phyloP scores from a whole-genome alignment of 2,113 vertebrate genomes.

The Brienomyrus brachyistius region DNA sequence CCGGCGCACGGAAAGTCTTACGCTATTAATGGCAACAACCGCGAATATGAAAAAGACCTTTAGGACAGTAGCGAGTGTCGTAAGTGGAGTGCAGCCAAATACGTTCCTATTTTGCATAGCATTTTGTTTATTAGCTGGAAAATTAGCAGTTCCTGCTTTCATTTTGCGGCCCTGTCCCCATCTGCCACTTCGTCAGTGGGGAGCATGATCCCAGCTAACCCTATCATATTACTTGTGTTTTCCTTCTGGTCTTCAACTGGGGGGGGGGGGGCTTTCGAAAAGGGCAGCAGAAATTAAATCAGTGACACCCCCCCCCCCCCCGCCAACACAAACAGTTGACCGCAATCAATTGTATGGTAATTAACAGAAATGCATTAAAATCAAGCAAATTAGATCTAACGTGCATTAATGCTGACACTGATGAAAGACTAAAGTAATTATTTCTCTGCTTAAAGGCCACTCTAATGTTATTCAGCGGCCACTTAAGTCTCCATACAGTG shows the following conservation, averaged over 20 bases:
- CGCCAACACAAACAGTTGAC: not conserved
- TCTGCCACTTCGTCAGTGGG: not conserved
- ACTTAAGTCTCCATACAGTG: not conserved
- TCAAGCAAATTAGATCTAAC: slow-evolving; percentile 39
- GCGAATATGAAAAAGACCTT: not conserved
- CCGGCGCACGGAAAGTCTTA: not conserved
- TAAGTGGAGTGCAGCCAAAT: not conserved
- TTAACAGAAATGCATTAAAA: slow-evolving; percentile 44
- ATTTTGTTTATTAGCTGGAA: not conserved
- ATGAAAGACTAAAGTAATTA: slow-evolving; percentile 39
- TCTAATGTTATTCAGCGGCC: slow-evolving; percentile 35
- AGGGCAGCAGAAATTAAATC: slow-evolving; percentile 21
- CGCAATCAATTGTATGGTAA: slow-evolving; percentile 25
- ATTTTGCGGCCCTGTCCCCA: not conserved
- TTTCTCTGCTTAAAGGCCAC: slow-evolving; percentile 49
- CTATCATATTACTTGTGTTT: not conserved
- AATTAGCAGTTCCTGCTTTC: not conserved
- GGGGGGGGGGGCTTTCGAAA: not conserved
- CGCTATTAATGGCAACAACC: not conserved
- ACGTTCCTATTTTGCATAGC: not conserved
- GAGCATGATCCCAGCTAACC: not conserved
- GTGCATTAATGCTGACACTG: slow-evolving; percentile 32
- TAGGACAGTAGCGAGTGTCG: not conserved
- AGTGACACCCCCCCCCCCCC: not conserved
- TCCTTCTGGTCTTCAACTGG: not conserved